Evolutionary conservation across 2,797 vertebrate genomes (phyloP).

Genomic region (Picus viridis): DNA sequence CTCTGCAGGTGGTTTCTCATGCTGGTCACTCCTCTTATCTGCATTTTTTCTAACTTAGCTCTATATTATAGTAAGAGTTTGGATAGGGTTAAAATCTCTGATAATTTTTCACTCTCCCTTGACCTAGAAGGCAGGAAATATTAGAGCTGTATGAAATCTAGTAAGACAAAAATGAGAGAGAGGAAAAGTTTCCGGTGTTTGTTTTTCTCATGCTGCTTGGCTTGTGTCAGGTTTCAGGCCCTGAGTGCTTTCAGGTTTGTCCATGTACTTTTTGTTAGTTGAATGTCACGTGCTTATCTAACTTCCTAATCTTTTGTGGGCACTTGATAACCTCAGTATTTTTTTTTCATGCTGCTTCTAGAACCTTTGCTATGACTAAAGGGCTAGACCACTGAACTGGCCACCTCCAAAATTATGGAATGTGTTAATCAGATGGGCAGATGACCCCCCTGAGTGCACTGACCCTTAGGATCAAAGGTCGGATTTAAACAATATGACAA

Average conservation of each 20-base stretch:
- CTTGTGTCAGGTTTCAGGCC: constrained; percentile 67
- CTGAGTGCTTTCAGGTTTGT: constrained; percentile 43
- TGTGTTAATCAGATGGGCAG: constrained; percentile 85
- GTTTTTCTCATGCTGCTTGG: constrained; percentile 68
- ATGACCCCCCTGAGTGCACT: constrained; percentile 57
- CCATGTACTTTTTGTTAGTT: constrained; percentile 64
- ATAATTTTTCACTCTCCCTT: neutral
- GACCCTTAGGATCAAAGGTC: constrained; percentile 84
- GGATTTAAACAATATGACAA: constrained; percentile 84
- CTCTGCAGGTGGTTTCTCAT: neutral
- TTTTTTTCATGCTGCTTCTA: constrained; percentile 71
- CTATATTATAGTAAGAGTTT: neutral
- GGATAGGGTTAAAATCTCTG: neutral
- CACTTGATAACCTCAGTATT: constrained; percentile 65
- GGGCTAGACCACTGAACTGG: constrained; percentile 68
- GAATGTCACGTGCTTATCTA: constrained; percentile 70
- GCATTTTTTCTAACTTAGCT: neutral
- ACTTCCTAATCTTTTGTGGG: constrained; percentile 74
- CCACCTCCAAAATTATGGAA: constrained; percentile 87
- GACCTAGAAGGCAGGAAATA: neutral
- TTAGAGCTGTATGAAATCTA: constrained; percentile 48
- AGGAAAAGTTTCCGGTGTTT: constrained; percentile 59
- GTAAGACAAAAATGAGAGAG: neutral
- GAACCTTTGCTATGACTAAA: constrained; percentile 83
- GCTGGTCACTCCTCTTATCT: neutral